These are phyloP conservation scores for Euplexia lucipara DNA, from an alignment of 2,888 invertebrate species.

Conservation along the genomic window DNA sequence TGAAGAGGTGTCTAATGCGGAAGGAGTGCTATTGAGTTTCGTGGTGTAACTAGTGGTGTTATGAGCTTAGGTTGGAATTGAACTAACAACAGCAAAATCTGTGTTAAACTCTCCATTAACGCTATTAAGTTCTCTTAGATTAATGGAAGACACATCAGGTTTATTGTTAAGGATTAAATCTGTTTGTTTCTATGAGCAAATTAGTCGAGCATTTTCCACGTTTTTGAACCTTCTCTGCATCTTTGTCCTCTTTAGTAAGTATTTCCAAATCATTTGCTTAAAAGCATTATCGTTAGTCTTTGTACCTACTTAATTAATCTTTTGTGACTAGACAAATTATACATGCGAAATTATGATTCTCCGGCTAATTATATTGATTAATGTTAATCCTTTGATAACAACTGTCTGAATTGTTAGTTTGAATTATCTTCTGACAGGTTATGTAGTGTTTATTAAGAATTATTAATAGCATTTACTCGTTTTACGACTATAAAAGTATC, in stretches of 20 bases:
- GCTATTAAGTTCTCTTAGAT: neutral
- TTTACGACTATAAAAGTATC: neutral
- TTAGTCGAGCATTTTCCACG: too few species aligned
- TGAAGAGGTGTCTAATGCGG: constrained; percentile 16
- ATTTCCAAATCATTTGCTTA: neutral
- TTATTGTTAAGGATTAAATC: too few species aligned
- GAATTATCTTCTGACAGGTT: constrained; percentile 1
- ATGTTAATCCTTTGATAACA: constrained; percentile 7
- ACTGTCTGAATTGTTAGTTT: neutral
- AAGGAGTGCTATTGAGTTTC: neutral
- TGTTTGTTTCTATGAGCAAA: too few species aligned
- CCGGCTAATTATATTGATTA: constrained; percentile 1
- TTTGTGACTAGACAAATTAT: neutral
- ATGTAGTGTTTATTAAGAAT: neutral
- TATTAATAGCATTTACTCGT: constrained; percentile 10
- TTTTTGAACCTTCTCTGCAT: neutral
- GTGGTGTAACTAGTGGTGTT: constrained; percentile 9
- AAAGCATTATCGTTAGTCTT: neutral
- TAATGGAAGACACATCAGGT: too few species aligned
- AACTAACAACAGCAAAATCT: constrained; percentile 1
- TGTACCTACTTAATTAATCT: too few species aligned
- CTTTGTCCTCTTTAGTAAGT: neutral
- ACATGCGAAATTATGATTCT: neutral
- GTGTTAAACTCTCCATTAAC: neutral
- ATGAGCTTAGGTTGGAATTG: neutral